Conservation (phyloP, 2,888 invertebrate genomes). For the Teleogryllus oceanicus region DNA sequence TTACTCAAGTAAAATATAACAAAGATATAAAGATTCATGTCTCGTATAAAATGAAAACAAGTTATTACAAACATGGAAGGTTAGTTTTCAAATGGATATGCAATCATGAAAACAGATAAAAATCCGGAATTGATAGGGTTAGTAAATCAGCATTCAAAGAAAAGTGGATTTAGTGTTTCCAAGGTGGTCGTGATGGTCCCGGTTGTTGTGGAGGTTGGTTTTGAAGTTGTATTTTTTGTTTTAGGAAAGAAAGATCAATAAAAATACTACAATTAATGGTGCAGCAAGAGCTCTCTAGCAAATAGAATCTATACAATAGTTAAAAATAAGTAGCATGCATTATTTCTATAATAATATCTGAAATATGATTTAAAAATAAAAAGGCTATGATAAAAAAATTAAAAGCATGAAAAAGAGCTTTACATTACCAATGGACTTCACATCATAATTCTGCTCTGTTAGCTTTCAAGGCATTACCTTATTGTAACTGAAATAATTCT, state of each 20-base stretch:
- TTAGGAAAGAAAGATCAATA: slow-evolving; percentile 79
- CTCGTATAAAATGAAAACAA: slow-evolving; percentile 21
- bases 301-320: slow-evolving; percentile 22
- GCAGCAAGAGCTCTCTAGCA: slow-evolving; percentile 38
- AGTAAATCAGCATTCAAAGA: background rate
- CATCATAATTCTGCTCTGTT: too few species aligned
- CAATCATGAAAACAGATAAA: background rate
- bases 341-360: too few species aligned
- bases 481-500: too few species aligned
- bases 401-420: too few species aligned
- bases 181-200: slow-evolving; percentile 30
- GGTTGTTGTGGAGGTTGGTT: slow-evolving; percentile 52
- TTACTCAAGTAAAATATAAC: background rate
- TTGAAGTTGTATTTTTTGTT: slow-evolving; percentile 64
- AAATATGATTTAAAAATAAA: too few species aligned
- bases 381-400: too few species aligned
- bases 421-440: too few species aligned
- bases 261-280: slow-evolving; percentile 58
- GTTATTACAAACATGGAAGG: background rate
- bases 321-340: too few species aligned
- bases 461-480: too few species aligned
- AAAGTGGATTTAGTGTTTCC: background rate
- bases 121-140: background rate
- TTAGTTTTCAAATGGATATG: background rate
- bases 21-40: slow-evolving; percentile 4